These are phyloP conservation scores for Callitettix versicolor DNA, from an alignment of 1,140 invertebrate species.

Conservation along the genomic window DNA sequence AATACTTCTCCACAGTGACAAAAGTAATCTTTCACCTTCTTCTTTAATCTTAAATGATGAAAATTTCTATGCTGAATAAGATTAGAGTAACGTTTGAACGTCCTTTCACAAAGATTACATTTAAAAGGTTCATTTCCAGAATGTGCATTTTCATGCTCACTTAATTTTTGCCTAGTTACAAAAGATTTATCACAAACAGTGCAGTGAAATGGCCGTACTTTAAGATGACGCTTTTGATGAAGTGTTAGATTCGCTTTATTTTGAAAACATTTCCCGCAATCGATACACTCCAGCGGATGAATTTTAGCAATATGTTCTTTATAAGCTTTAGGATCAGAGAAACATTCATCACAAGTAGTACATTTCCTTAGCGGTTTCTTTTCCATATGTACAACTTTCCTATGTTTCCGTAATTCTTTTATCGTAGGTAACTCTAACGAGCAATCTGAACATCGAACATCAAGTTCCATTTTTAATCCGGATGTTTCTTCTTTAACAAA, in stretches of 20 bases:
- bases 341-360: constrained; percentile 24
- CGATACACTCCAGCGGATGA: constrained; percentile 66
- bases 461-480: neutral
- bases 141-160: constrained; percentile 70
- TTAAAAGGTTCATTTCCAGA: constrained; percentile 70
- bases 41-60: constrained; percentile 52
- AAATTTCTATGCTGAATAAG: constrained; percentile 71
- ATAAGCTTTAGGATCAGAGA: constrained; percentile 23
- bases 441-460: constrained; percentile 17
- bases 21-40: constrained; percentile 62
- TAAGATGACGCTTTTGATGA: constrained; percentile 66
- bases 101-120: constrained; percentile 68
- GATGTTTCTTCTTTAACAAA: neutral
- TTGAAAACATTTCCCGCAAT: constrained; percentile 55
- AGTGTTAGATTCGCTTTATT: constrained; percentile 47
- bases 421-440: constrained; percentile 11
- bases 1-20: constrained; percentile 69
- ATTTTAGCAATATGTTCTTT: constrained; percentile 38
- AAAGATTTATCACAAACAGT: constrained; percentile 72
- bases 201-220: constrained; percentile 64
- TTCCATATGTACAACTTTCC: constrained; percentile 13
- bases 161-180: constrained; percentile 61
- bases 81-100: constrained; percentile 75
- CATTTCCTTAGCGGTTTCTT: constrained; percentile 20
- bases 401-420: constrained; percentile 18